Evolutionary conservation across 1,140 invertebrate species (phyloP), one percentile per base, ranked within the genome.

Genomic region (Drosophila fuyamai): DNA sequence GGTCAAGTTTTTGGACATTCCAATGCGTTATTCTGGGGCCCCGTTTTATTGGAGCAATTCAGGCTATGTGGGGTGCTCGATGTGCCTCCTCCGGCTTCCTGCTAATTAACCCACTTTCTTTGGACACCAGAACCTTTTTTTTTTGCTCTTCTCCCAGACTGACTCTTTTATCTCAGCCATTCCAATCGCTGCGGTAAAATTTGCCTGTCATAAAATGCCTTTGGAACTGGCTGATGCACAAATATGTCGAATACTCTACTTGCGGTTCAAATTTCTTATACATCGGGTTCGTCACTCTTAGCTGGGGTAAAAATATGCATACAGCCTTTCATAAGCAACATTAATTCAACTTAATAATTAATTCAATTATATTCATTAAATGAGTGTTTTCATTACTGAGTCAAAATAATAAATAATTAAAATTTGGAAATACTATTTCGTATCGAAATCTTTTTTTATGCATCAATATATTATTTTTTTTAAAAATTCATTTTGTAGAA

Each of bases 51-150:
- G 79, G 66, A 61, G 55, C 70, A 86, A 51, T 71, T 68, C 9
- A 29, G 38, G 23, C 27, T 18, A 46, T 35, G 40, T 76, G 72
- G 56, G 51, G 38, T 29, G 41, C 67, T 18, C 10, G 35, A 47
- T 9, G 16, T 13, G 44, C 29, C 27, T 66, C 10, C 38, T 18
- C 14, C 50, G 44, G 76, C 47, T 54, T 56, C 35, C 71, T 66
- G 46, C 76, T 86, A 83, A 86, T 86, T 86, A 86, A 86, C 84
- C 84, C 63, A 86, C 84, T 79, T 86, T 85, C 82, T 75, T 74
- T 67, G 63, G 53, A 57, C 43, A 57, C 46, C 54, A 63, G 73
- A 78, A 73, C 14, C 79, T 78, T 85, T 58, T 81, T 81, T 63
- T 43, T 75, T 46, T 57, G 14, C 35, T 36, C n/a, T 41, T 36